Conservation (phyloP, 1,140 invertebrate genomes). For the Cydia fagiglandana region DNA sequence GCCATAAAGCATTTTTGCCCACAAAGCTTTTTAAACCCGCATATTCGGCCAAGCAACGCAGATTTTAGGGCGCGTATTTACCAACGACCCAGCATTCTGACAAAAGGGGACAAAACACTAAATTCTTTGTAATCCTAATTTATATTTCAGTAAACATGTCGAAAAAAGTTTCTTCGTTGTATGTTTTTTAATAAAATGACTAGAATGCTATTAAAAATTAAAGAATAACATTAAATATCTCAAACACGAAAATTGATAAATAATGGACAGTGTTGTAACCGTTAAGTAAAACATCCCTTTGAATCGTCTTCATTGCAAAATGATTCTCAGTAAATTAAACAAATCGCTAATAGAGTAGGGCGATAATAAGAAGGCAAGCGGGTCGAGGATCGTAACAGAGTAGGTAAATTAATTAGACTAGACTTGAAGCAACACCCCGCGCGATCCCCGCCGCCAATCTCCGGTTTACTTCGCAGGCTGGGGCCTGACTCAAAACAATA, state of each 20-base stretch:
- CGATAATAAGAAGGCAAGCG: constrained; percentile 12
- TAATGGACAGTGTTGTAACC: too few relatives aligned
- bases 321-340: neutral
- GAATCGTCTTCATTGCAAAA: neutral
- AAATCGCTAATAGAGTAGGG: constrained; percentile 1
- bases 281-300: too few relatives aligned
- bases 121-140: neutral
- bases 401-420: constrained; percentile 20
- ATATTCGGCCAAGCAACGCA: neutral
- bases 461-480: neutral
- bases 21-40: constrained; percentile 1
- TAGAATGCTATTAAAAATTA: too few relatives aligned
- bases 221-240: too few relatives aligned
- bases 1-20: constrained; percentile 7
- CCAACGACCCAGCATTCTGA: neutral
- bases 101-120: neutral
- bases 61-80: neutral
- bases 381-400: neutral
- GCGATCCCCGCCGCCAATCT: neutral
- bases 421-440: constrained; percentile 1
- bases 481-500: neutral
- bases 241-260: too few relatives aligned
- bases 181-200: neutral
- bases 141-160: neutral
- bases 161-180: neutral